Base-by-base conservation (phyloP, 2,888 invertebrate species). In the Pharmacophagus antenor region DNA sequence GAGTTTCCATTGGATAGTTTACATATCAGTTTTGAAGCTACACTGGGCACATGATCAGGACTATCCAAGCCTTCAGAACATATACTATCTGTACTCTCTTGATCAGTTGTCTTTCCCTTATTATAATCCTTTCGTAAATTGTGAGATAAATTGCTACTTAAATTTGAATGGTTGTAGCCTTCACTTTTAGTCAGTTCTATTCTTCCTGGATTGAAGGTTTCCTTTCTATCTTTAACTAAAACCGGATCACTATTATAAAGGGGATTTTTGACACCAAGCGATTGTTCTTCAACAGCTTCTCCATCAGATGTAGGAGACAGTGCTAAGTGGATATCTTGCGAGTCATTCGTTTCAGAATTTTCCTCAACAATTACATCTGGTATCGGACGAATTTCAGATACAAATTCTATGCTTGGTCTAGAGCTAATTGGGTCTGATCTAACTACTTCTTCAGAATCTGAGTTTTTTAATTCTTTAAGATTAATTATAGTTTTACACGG, bases 1-100 rank as follows among this genome's bases (percentile, higher is more conserved):
- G 90, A 89, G 62, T 85, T 81, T 0, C 90, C 90, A 56, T 91
- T 91, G 0, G 88, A 88, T n/a, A 91, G 69, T 72, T 90, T 89
- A 0, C 88, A 81, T 21, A 91, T 89, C 56, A 91, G 62, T 66
- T 88, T 89, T 0, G 88, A 85, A 41, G 88, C 71, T 1, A 85
- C 82, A 60, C 67, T 85, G 1, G 85, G 85, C 15, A 78, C 66
- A 51, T 76, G 73, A 21, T 85, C 88, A 2, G 87, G 88, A 65
- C 88, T 89, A 6, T 86, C 87, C 53, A 88, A 66, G 46, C 66
- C 76, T 7, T 83, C 65, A 1, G 88, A 87, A 37, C 78, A 73
- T 25, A 81, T 78, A 54, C 86, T 90, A 41, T 88, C 90, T 2
- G 90, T 90, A 61, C 85, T 88, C 42, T 87, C 90, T 64, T 84